Evolutionary conservation across 2,797 vertebrate species (phyloP).

Genomic region (Sebastes trivittatus): DNA sequence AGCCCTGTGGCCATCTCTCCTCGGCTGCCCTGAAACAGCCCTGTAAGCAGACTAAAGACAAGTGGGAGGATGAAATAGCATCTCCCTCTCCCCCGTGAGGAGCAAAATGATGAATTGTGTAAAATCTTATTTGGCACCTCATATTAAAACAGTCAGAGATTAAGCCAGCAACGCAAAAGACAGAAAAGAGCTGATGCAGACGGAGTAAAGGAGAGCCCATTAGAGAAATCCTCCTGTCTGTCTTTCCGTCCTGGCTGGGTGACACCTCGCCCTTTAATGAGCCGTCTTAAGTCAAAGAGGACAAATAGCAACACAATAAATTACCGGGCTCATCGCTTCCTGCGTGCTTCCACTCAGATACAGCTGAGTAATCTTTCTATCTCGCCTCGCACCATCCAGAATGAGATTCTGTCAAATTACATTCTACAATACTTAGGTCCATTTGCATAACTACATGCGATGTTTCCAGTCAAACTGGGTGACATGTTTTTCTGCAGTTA

Average conservation of each 20-base stretch:
- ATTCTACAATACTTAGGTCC: slow-evolving; percentile 31
- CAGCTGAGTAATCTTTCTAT: slow-evolving; percentile 70
- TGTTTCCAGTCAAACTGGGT: slow-evolving; percentile 60
- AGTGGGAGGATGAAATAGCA: slow-evolving; percentile 69
- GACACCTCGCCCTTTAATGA: slow-evolving; percentile 74
- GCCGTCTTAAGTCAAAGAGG: slow-evolving; percentile 72
- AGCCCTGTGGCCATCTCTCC: slow-evolving; percentile 33
- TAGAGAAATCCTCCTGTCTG: slow-evolving; percentile 55
- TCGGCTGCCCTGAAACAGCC: slow-evolving; percentile 63
- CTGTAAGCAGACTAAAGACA: slow-evolving; percentile 72
- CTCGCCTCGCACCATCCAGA: slow-evolving; percentile 56
- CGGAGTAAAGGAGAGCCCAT: slow-evolving; percentile 49
- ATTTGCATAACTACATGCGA: slow-evolving; percentile 71
- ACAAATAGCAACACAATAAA: slow-evolving; percentile 76
- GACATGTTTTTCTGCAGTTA: slow-evolving; percentile 72
- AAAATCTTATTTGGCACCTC: slow-evolving; percentile 73
- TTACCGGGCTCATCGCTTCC: slow-evolving; percentile 70
- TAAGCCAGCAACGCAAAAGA: slow-evolving; percentile 57
- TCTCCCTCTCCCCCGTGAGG: slow-evolving; percentile 47
- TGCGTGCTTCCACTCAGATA: slow-evolving; percentile 65
- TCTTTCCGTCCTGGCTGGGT: slow-evolving; percentile 55
- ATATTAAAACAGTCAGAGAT: slow-evolving; percentile 65
- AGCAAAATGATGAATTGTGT: slow-evolving; percentile 78
- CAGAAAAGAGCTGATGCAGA: slow-evolving; percentile 70
- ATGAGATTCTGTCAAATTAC: slow-evolving; percentile 74